Conservation (phyloP, 2,888 invertebrate genomes). For the Aporophyla lueneburgensis region DNA sequence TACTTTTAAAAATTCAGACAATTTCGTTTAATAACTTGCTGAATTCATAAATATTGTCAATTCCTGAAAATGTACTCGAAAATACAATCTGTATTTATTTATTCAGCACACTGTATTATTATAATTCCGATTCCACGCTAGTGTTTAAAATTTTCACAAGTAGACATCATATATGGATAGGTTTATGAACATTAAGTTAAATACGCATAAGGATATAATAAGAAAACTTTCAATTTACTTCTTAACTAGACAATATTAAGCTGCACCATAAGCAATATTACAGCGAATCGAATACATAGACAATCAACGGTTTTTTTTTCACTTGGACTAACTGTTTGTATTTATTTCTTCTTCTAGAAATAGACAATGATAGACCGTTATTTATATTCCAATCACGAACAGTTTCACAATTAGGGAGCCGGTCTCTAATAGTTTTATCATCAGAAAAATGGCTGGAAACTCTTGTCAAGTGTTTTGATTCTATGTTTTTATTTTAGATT, state of each 20-base stretch:
- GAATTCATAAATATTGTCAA: neutral
- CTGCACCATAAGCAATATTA: conserved; percentile 46
- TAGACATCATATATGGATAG: conserved; percentile 22
- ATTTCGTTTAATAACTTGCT: neutral
- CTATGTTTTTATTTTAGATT: neutral
- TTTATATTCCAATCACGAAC: neutral
- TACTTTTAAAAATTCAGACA: neutral
- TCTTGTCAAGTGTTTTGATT: neutral
- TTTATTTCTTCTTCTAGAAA: conserved; percentile 9
- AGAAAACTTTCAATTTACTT: conserved; percentile 39
- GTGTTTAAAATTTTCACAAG: conserved; percentile 16
- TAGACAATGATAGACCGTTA: conserved; percentile 30
- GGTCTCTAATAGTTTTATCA: neutral
- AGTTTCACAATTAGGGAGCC: no score
- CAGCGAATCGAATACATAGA: conserved; percentile 36
- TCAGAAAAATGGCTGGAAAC: neutral
- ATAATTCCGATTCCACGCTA: conserved; percentile 24
- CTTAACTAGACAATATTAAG: conserved; percentile 32
- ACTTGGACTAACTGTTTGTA: neutral
- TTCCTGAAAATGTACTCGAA: neutral
- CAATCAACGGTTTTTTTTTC: neutral
- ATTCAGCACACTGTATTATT: neutral
- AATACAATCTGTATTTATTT: neutral
- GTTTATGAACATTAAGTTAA: conserved; percentile 8
- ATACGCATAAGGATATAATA: conserved; percentile 23